Conservation (phyloP, 2,888 invertebrate genomes). For the Melanostoma mellinum region DNA sequence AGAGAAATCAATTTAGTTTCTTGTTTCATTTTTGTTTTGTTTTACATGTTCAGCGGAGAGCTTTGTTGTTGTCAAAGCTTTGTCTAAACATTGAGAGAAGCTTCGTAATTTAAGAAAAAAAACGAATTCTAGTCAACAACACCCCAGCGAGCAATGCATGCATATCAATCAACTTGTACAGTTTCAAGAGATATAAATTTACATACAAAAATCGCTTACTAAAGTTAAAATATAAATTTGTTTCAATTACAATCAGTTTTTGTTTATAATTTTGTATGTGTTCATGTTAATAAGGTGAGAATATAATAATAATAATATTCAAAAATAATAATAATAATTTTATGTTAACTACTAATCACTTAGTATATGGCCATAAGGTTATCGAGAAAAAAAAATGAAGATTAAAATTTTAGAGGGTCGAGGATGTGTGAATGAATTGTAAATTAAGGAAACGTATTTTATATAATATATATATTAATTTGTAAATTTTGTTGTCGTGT, state of each 20-base stretch:
- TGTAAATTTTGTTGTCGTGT: conserved; percentile 4
- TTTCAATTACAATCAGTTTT: conserved; percentile 7
- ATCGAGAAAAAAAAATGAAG: conserved; percentile 11
- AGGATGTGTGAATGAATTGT: conserved; percentile 5
- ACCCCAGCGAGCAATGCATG: conserved; percentile 65
- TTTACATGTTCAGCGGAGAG: neutral
- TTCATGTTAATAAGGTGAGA: conserved; percentile 54
- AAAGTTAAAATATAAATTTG: neutral
- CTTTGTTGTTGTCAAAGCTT: neutral
- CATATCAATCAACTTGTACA: neutral
- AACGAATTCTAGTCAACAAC: conserved; percentile 7
- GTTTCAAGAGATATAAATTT: conserved; percentile 34
- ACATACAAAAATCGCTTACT: conserved; percentile 14
- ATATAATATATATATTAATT: conserved; percentile 27
- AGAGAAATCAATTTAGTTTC: neutral
- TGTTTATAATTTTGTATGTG: conserved; percentile 23
- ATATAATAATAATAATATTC: neutral
- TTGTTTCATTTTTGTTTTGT: neutral
- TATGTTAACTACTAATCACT: conserved; percentile 52
- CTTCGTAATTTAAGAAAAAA: neutral
- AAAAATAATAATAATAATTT: neutral
- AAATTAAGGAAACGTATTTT: conserved; percentile 49
- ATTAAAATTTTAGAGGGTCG: conserved; percentile 15
- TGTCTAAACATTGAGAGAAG: neutral
- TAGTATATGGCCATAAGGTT: conserved; percentile 66